phyloP scores from a whole-genome alignment of 2,888 invertebrate species.

The Agrochola macilenta region DNA sequence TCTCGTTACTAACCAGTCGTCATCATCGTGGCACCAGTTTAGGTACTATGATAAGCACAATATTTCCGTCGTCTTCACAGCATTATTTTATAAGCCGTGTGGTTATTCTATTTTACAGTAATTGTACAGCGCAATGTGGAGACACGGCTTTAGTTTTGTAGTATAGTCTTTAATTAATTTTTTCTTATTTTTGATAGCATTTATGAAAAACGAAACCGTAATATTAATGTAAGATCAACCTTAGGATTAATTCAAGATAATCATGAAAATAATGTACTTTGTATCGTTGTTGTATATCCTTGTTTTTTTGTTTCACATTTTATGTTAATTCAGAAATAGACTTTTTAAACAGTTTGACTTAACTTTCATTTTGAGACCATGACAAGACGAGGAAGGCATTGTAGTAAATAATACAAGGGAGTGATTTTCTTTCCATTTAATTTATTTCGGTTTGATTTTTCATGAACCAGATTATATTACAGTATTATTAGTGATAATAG shows the following conservation, averaged over 20 bases:
- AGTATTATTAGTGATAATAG: slow-evolving; percentile 91
- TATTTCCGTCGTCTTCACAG: slow-evolving; percentile 36
- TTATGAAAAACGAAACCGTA: slow-evolving; percentile 66
- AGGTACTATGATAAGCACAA: slow-evolving; percentile 46
- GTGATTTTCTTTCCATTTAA: slow-evolving; percentile 87
- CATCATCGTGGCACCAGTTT: slow-evolving; percentile 21
- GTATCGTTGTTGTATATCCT: slow-evolving; percentile 69
- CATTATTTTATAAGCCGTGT: slow-evolving; percentile 14
- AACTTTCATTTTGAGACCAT: slow-evolving; percentile 60
- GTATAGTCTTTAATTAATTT: slow-evolving; percentile 43
- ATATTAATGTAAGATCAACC: slow-evolving; percentile 61
- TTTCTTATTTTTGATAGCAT: slow-evolving; percentile 70
- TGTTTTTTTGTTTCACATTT: slow-evolving; percentile 70
- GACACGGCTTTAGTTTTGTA: slow-evolving; percentile 44
- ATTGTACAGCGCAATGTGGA: slow-evolving; percentile 26
- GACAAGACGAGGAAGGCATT: slow-evolving; percentile 4
- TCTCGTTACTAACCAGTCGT: slow-evolving; percentile 3
- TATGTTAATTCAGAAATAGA: slow-evolving; percentile 73
- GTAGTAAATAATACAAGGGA: slow-evolving; percentile 59
- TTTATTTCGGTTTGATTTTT: slow-evolving; percentile 90
- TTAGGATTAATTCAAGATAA: slow-evolving; percentile 61
- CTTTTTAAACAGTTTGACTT: slow-evolving; percentile 70
- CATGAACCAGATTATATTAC: slow-evolving; percentile 91
- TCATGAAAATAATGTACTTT: slow-evolving; percentile 57
- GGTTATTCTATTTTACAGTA: slow-evolving; percentile 19